phyloP scores from a whole-genome alignment of 2,888 invertebrate genomes.

The Drosophila neutralis region DNA sequence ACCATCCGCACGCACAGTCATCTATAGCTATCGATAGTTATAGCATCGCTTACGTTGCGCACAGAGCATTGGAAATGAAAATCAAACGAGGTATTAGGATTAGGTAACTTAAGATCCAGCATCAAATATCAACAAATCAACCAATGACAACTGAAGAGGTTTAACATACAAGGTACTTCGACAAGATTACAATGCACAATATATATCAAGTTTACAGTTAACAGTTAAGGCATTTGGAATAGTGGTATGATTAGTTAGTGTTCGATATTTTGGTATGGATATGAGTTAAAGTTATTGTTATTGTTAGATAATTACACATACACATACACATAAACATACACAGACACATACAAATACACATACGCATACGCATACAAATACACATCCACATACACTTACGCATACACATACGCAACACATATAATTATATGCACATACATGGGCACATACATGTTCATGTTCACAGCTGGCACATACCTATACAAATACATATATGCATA shows the following conservation, averaged over 20 bases:
- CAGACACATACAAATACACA: background rate
- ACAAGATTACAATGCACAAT: constrained; percentile 47
- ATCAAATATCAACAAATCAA: constrained; percentile 34
- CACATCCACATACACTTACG: background rate
- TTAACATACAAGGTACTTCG: constrained; percentile 9
- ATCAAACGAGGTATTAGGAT: constrained; percentile 8
- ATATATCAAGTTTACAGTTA: constrained; percentile 40
- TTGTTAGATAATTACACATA: constrained; percentile 27
- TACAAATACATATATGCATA: background rate
- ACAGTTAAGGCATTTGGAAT: constrained; percentile 42
- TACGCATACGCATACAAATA: background rate
- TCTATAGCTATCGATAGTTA: constrained; percentile 42
- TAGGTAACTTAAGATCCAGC: constrained; percentile 14
- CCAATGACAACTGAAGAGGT: constrained; percentile 27
- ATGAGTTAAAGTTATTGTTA: constrained; percentile 41
- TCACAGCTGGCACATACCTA: background rate
- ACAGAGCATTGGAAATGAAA: constrained; percentile 33
- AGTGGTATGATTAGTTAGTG: constrained; percentile 34
- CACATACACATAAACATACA: constrained; percentile 1
- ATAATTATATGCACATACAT: background rate
- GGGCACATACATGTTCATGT: background rate
- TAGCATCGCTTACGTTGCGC: constrained; percentile 32
- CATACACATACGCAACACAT: constrained; percentile 6
- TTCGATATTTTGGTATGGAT: constrained; percentile 30
- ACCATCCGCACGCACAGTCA: constrained; percentile 39